A percentile compares a stretch with the other conserved stretches of the same genome.
These are phyloP conservation scores for Drosophila peninsularis DNA, from an alignment of 2,888 invertebrate genomes.

Conservation along the genomic window DNA sequence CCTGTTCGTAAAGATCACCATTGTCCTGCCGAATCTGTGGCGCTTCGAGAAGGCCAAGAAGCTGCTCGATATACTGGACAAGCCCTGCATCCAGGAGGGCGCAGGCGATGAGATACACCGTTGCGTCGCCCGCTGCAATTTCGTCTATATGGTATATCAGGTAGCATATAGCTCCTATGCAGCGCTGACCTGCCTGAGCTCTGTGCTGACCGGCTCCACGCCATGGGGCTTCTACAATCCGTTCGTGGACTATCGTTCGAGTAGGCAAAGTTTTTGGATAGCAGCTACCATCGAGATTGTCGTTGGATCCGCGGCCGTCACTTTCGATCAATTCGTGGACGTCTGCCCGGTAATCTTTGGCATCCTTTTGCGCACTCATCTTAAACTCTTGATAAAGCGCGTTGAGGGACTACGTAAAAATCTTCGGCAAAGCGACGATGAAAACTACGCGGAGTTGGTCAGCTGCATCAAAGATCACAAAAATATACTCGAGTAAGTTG, in stretches of 20 bases:
- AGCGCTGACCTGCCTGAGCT: conserved; percentile 27
- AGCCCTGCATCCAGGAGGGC: conserved; percentile 12
- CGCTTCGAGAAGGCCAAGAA: conserved; percentile 33
- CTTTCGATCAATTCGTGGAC: conserved; percentile 27
- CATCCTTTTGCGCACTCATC: conserved; percentile 30
- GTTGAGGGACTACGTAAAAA: conserved; percentile 28
- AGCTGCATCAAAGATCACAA: conserved; percentile 51
- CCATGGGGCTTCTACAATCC: conserved; percentile 53
- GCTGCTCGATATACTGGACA: conserved; percentile 40
- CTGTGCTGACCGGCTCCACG: conserved; percentile 21
- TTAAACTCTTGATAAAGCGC: conserved; percentile 26
- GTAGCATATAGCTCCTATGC: conserved; percentile 16
- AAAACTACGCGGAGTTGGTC: conserved; percentile 29
- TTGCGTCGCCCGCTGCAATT: conserved; percentile 34
- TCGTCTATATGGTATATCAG: conserved; percentile 31
- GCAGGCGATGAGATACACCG: conserved; percentile 31
- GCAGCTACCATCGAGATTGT: conserved; percentile 18
- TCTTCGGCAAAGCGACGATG: not conserved
- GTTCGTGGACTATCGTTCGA: conserved; percentile 28
- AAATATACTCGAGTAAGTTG: conserved; percentile 38
- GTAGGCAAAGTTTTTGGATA: conserved; percentile 23
- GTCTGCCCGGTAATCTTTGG: conserved; percentile 34
- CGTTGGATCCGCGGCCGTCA: not conserved
- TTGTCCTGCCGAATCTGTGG: conserved; percentile 19
- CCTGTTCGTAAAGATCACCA: conserved; percentile 5